Conservation (phyloP, 2,113 vertebrate species). For the Protomyctophum bolini region DNA sequence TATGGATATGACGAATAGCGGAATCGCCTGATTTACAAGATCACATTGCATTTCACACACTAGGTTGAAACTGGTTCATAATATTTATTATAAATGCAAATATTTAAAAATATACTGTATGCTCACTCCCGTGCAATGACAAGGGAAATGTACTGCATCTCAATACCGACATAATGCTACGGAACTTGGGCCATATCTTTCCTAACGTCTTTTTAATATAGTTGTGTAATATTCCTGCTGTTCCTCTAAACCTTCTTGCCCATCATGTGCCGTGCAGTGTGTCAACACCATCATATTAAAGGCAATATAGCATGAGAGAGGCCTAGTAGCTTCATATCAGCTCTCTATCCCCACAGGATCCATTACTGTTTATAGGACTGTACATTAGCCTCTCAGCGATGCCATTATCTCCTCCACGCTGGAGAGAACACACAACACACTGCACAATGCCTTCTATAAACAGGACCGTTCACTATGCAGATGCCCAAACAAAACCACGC, state of each 20-base stretch:
- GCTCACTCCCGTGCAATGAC: slow-evolving; percentile 19
- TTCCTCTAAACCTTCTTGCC: slow-evolving; percentile 48
- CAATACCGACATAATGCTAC: slow-evolving; percentile 20
- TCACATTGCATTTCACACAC: too few species aligned
- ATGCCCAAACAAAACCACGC: slow-evolving; percentile 19
- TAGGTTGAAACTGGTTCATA: too few species aligned
- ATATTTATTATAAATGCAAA: too few species aligned
- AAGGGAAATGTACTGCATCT: slow-evolving; percentile 14
- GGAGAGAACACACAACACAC: slow-evolving; percentile 45
- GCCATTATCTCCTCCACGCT: slow-evolving; percentile 53
- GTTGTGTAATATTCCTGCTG: slow-evolving; percentile 56
- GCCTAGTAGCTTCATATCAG: slow-evolving; percentile 58
- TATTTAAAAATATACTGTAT: too few species aligned
- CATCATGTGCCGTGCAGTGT: slow-evolving; percentile 44
- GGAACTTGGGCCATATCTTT: slow-evolving; percentile 39
- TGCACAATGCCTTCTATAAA: slow-evolving; percentile 25
- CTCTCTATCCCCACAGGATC: slow-evolving; percentile 55
- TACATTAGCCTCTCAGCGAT: slow-evolving; percentile 63
- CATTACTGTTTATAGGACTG: slow-evolving; percentile 65
- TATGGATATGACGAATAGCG: too few species aligned
- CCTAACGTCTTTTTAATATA: slow-evolving; percentile 64
- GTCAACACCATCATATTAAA: slow-evolving; percentile 66
- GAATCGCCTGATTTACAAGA: too few species aligned
- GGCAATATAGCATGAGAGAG: slow-evolving; percentile 61
- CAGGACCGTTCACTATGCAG: slow-evolving; percentile 22